Conservation (phyloP, 92 coral and sea anemone genomes). For the Actinernus sp. region DNA sequence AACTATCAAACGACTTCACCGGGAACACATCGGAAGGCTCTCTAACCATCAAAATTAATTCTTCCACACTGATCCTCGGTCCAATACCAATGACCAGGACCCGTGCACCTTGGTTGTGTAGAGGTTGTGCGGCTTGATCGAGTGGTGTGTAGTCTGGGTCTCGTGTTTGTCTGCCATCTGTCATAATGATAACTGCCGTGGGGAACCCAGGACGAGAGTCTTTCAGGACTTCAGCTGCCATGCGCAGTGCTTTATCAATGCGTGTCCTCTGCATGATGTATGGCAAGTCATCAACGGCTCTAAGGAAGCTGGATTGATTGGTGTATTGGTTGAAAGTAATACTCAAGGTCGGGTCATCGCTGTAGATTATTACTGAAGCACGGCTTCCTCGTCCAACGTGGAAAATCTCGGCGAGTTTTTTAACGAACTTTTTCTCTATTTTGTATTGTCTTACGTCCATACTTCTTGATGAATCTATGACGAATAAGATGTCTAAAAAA, state of each 20-base stretch:
- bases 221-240: slow-evolving; percentile 63
- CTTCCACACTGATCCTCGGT: slow-evolving; percentile 47
- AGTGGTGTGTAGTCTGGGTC: slow-evolving; percentile 71
- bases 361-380: slow-evolving; percentile 87
- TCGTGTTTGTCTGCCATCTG: slow-evolving; percentile 90
- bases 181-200: slow-evolving; percentile 81
- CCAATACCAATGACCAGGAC: slow-evolving; percentile 86
- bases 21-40: slow-evolving; percentile 57
- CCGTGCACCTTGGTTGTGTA: slow-evolving; percentile 68
- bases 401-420: slow-evolving; percentile 69
- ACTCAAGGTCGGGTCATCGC: slow-evolving; percentile 59
- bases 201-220: slow-evolving; percentile 69
- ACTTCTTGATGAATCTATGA: slow-evolving; percentile 92
- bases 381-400: slow-evolving; percentile 81
- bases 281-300: slow-evolving; percentile 66
- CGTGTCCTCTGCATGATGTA: slow-evolving; percentile 84
- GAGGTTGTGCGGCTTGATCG: slow-evolving; percentile 51
- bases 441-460: slow-evolving; percentile 73
- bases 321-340: slow-evolving; percentile 52
- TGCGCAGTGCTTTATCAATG: slow-evolving; percentile 77
- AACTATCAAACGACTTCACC: slow-evolving; percentile 62
- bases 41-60: slow-evolving; percentile 56
- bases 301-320: slow-evolving; percentile 38
- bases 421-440: slow-evolving; percentile 82
- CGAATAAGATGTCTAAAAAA: slow-evolving; percentile 76